Percentiles rank a stretch among this genome's conserved stretches.
These are phyloP conservation scores for Cyanistes caeruleus DNA, from an alignment of 2,113 vertebrate genomes.

Conservation along the genomic window DNA sequence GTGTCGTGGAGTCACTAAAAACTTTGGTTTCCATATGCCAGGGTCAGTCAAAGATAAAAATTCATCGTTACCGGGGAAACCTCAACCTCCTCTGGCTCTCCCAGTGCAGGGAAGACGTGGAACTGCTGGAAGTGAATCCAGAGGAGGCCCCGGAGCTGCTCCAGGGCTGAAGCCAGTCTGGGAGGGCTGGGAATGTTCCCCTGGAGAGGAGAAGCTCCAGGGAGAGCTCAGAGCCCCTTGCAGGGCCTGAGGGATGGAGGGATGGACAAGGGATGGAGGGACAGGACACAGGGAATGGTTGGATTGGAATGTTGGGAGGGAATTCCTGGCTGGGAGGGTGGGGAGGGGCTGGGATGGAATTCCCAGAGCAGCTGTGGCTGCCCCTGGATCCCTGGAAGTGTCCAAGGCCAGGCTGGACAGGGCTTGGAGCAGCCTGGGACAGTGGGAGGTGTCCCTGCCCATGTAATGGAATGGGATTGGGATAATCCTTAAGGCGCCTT, in stretches of 20 bases:
- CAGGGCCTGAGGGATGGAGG: not conserved
- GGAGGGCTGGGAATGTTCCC: not conserved
- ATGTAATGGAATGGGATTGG: not conserved
- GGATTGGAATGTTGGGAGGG: not conserved
- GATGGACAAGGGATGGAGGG: not conserved
- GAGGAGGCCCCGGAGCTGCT: accelerated
- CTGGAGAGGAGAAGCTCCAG: not conserved
- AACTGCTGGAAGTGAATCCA: not conserved
- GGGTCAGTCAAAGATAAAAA: not conserved
- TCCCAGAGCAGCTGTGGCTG: not conserved
- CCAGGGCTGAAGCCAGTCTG: not conserved
- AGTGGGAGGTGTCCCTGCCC: not conserved
- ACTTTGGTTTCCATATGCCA: accelerated
- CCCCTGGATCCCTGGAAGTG: not conserved
- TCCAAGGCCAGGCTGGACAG: not conserved
- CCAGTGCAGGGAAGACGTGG: not conserved
- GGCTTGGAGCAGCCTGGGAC: accelerated
- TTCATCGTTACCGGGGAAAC: not conserved
- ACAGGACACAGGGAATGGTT: not conserved
- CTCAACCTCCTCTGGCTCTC: not conserved
- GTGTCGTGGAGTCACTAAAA: not conserved
- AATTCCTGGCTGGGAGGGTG: not conserved
- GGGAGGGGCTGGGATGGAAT: not conserved
- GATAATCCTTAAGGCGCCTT: no score
- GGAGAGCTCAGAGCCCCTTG: not conserved